A percentile compares a stretch with the other conserved stretches of the same genome.
Conservation (phyloP, 1,140 invertebrate species). For the Orius insidiosus region DNA sequence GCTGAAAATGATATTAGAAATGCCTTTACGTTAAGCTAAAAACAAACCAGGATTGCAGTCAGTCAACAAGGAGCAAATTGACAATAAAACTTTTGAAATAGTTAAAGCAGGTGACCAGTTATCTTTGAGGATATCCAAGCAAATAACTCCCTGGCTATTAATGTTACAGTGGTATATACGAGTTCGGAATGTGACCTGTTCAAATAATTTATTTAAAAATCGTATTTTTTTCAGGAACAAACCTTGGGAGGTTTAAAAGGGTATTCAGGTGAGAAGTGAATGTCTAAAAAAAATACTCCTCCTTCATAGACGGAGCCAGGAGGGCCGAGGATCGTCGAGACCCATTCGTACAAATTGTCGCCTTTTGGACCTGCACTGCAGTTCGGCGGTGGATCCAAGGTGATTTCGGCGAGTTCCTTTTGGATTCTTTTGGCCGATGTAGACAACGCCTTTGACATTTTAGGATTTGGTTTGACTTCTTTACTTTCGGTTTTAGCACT, state of each 20-base stretch:
- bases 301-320: slow-evolving; percentile 87
- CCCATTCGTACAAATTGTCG: slow-evolving; percentile 96
- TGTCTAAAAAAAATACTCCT: slow-evolving; percentile 88
- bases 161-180: slow-evolving; percentile 96
- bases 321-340: slow-evolving; percentile 89
- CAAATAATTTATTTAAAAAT: background rate
- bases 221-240: slow-evolving; percentile 18
- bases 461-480: slow-evolving; percentile 75
- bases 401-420: slow-evolving; percentile 92
- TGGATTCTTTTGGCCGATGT: slow-evolving; percentile 88
- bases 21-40: too few species aligned
- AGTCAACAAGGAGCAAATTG: slow-evolving; percentile 86
- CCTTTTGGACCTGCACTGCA: slow-evolving; percentile 93
- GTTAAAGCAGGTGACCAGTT: slow-evolving; percentile 92
- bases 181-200: slow-evolving; percentile 84
- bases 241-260: slow-evolving; percentile 95
- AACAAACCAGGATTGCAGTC: slow-evolving; percentile 77
- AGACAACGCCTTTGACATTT: slow-evolving; percentile 83
- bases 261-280: slow-evolving; percentile 90
- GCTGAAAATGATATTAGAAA: slow-evolving; percentile 46
- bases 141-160: slow-evolving; percentile 91
- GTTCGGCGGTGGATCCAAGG: slow-evolving; percentile 89
- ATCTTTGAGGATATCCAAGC: slow-evolving; percentile 87
- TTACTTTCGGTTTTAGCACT: slow-evolving; percentile 46
- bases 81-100: slow-evolving; percentile 85